Evolutionary conservation across 2,113 vertebrate species (phyloP).

Genomic region (human (Homo sapiens)): GRCh38 chr3:10805001-10805500

Average conservation of each 20-base stretch:
- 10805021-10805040: background rate
- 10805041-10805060: background rate
- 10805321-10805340: background rate
- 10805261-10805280: background rate
- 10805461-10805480: background rate
- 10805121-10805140: background rate
- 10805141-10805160: background rate
- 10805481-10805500: background rate
- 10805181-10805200: background rate
- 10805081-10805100: background rate
- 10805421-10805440: background rate
- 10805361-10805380: background rate
- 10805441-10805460: background rate
- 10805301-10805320: background rate
- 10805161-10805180: background rate
- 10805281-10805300: background rate
- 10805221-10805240: background rate
- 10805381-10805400: background rate
- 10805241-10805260: background rate
- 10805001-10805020: background rate
- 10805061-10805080: background rate
- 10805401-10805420: background rate
- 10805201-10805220: background rate
- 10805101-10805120: background rate
- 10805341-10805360: background rate